Conservation (phyloP, 2,888 invertebrate species). For the Philereme transversata region DNA sequence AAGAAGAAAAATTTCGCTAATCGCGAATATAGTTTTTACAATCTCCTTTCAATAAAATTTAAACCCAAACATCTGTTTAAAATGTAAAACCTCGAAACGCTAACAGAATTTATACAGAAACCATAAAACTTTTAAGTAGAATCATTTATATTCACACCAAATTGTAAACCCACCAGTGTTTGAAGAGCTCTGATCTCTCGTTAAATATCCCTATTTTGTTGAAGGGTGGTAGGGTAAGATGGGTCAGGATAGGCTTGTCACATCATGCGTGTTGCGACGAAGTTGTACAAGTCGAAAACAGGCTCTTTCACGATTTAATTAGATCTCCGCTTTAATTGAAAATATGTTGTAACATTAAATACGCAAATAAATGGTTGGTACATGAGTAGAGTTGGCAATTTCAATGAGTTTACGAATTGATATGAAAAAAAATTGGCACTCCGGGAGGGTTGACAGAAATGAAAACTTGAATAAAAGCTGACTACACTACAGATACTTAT, state of each 20-base stretch:
- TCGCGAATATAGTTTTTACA: conserved; percentile 1
- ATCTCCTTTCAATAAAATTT: conserved; percentile 31
- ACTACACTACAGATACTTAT: not conserved
- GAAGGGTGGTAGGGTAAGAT: conserved; percentile 28
- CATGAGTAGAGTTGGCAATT: conserved; percentile 47
- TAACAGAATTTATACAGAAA: conserved; percentile 77
- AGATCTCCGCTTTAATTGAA: conserved; percentile 67
- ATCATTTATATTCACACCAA: conserved; percentile 73
- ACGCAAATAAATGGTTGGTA: conserved; percentile 62
- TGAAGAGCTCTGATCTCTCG: conserved; percentile 43
- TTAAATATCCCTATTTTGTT: conserved; percentile 33
- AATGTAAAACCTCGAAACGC: conserved; percentile 73
- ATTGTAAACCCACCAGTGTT: conserved; percentile 54
- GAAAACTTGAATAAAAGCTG: no score
- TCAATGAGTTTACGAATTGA: not conserved
- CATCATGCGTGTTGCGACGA: conserved; percentile 57
- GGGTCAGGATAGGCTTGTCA: conserved; percentile 51
- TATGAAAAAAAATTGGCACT: no score
- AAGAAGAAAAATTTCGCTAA: not conserved
- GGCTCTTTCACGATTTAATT: conserved; percentile 72
- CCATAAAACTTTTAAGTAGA: conserved; percentile 77
- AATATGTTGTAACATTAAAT: conserved; percentile 68
- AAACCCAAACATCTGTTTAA: conserved; percentile 65
- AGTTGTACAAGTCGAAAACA: conserved; percentile 69
- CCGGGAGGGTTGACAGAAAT: no score